Percentiles rank a stretch among this genome's conserved stretches.
These are phyloP conservation scores for Pachypanchax playfairii DNA, from an alignment of 2,113 vertebrate genomes.

Conservation along the genomic window DNA sequence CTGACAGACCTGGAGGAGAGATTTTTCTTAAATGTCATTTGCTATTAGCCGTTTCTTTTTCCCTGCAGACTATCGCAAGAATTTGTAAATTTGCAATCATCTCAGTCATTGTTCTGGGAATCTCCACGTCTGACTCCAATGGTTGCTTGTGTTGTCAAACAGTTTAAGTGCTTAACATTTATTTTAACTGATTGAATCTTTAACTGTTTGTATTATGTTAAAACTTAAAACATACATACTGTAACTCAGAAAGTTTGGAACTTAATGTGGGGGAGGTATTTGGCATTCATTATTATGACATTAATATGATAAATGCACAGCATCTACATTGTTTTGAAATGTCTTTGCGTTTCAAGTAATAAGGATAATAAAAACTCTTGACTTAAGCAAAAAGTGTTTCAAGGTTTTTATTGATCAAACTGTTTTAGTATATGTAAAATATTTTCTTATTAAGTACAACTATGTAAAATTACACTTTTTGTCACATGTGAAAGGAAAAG, in stretches of 20 bases:
- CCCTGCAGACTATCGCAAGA: conserved; percentile 60
- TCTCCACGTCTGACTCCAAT: conserved; percentile 67
- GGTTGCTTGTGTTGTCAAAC: conserved; percentile 69
- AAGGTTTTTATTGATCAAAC: conserved; percentile 38
- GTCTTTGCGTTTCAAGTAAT: conserved; percentile 81
- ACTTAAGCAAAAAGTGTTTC: conserved; percentile 58
- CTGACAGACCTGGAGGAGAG: conserved; percentile 20
- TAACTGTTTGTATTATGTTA: conserved; percentile 87
- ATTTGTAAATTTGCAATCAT: conserved; percentile 67
- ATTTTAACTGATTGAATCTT: conserved; percentile 92
- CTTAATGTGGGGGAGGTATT: conserved; percentile 51
- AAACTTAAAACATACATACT: conserved; percentile 70
- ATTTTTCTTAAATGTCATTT: conserved; percentile 39
- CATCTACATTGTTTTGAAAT: conserved; percentile 80
- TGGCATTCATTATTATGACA: conserved; percentile 75
- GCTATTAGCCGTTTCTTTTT: conserved; percentile 56
- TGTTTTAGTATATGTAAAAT: neutral
- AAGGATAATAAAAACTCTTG: conserved; percentile 80
- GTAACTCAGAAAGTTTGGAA: conserved; percentile 58
- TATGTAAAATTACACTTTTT: neutral
- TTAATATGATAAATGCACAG: conserved; percentile 78
- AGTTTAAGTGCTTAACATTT: conserved; percentile 86
- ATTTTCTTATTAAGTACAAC: neutral
- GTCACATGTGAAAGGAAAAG: neutral
- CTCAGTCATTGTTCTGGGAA: conserved; percentile 52